Evolutionary conservation across 2,113 vertebrate genomes (phyloP), one percentile per base, ranked within the genome.

Genomic region (Oxygymnocypris stewartii): DNA sequence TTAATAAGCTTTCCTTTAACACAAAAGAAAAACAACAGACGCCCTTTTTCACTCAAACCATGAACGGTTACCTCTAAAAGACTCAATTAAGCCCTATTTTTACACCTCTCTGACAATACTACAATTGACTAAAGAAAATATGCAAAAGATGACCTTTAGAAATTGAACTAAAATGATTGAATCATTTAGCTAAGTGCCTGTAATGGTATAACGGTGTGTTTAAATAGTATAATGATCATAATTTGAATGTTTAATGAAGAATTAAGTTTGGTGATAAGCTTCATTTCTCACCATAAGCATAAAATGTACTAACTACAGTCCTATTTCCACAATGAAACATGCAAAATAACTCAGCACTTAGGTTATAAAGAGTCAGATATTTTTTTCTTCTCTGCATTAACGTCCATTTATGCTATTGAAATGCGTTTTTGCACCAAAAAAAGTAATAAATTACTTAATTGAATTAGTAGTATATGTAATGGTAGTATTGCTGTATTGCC

Each of bases 1-100:
- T 77, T 77, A 69, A 85, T 84, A 77, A 59, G 61, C 16, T 71
- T 71, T 82, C 65, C 63, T 82, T 78, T 28, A 51, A 54, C n/a
- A 82, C 63, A 82, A 31, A 82, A 42, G n/a, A 23, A 69, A 76
- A 82, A 69, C 61, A 82, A 49, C n/a, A 63, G 37, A 81, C 63
- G 11, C n/a, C 81, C 63, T 14, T 82, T 82, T 71, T 82, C 28
- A 51, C 28, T 71, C 80, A 82, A 18, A 4, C 65, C 63, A 6
- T 82, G 6, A 35, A 51, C 2, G 18, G 31, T 23, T 82, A 69
- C 28, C 25, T 35, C 63, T 65, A 65, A 23, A 44, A 81, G 65
- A 69, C 44, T 69, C 51, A 82, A 82, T 69, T 0, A 69, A 82
- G 42, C 31, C 18, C 28, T 42, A 28, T 44, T 69, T 82, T 28